A percentile compares a stretch with the other conserved stretches of the same genome.
Conservation (phyloP, 2,888 invertebrate species). For the Thelaira solivaga region DNA sequence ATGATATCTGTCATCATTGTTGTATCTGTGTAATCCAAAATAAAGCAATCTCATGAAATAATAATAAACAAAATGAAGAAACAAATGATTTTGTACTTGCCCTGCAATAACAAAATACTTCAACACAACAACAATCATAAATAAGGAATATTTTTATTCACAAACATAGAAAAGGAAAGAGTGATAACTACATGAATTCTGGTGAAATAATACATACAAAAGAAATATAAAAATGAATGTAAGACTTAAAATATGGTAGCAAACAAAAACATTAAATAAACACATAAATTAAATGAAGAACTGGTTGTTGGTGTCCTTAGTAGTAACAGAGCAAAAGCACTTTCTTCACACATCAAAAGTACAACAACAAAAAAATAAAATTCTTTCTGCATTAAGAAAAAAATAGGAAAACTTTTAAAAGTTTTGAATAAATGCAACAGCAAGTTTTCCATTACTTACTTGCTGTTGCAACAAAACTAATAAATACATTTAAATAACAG, state of each 20-base stretch:
- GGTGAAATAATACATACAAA: too few species aligned
- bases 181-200: constrained; percentile 9
- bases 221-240: not conserved
- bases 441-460: too few species aligned
- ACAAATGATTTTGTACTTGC: constrained; percentile 34
- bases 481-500: constrained; percentile 31
- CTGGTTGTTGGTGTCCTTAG: too few species aligned
- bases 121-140: constrained; percentile 21
- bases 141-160: constrained; percentile 18
- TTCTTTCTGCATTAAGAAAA: not conserved
- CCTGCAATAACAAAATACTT: not conserved
- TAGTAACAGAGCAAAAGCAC: constrained; percentile 15
- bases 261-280: constrained; percentile 61
- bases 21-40: constrained; percentile 53
- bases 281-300: constrained; percentile 58
- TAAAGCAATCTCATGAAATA: not conserved
- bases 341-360: not conserved
- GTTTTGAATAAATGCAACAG: constrained; percentile 2
- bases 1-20: constrained; percentile 63
- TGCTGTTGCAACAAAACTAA: constrained; percentile 27
- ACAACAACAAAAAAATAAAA: not conserved
- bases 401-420: constrained; percentile 14
- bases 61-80: constrained; percentile 9
- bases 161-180: not conserved
- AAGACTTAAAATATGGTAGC: constrained; percentile 54